A percentile compares a stretch with the other conserved stretches of the same genome.
phyloP scores from a whole-genome alignment of 2,888 invertebrate genomes.

The Pharmacophagus antenor region DNA sequence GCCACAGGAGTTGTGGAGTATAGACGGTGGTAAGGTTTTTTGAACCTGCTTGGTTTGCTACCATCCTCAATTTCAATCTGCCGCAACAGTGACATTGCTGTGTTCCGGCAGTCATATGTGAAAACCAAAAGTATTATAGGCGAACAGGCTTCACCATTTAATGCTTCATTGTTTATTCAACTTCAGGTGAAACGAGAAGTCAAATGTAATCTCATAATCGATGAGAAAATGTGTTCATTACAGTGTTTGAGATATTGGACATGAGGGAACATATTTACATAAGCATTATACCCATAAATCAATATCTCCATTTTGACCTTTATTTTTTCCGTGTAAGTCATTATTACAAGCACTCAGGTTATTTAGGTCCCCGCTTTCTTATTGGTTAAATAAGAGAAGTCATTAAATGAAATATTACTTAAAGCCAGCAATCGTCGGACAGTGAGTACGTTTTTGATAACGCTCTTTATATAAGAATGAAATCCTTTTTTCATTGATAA shows the following conservation, averaged over 20 bases:
- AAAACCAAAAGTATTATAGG: no score
- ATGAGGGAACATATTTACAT: conserved; percentile 1
- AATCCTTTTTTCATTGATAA: conserved; percentile 79
- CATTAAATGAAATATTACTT: conserved; percentile 62
- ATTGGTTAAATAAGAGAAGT: conserved; percentile 33
- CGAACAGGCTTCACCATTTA: background rate
- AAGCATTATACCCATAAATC: conserved; percentile 1
- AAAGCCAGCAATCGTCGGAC: conserved; percentile 58
- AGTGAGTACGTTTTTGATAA: conserved; percentile 60
- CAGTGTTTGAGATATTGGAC: background rate
- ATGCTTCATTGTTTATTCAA: background rate
- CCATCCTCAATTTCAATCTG: no score
- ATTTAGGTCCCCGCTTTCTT: conserved; percentile 16
- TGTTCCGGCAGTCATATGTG: no score
- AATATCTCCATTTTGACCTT: conserved; percentile 1
- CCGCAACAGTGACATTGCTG: no score
- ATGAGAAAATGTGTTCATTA: no score
- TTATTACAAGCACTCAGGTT: conserved; percentile 19
- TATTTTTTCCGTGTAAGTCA: conserved; percentile 13
- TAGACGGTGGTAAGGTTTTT: no score
- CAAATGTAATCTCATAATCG: no score
- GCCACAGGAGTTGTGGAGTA: no score
- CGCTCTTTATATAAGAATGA: conserved; percentile 77
- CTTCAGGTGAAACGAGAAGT: background rate
- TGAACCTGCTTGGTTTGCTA: no score